Base-by-base conservation (phyloP, 2,888 invertebrate species). In the Stratiomys singularior region DNA sequence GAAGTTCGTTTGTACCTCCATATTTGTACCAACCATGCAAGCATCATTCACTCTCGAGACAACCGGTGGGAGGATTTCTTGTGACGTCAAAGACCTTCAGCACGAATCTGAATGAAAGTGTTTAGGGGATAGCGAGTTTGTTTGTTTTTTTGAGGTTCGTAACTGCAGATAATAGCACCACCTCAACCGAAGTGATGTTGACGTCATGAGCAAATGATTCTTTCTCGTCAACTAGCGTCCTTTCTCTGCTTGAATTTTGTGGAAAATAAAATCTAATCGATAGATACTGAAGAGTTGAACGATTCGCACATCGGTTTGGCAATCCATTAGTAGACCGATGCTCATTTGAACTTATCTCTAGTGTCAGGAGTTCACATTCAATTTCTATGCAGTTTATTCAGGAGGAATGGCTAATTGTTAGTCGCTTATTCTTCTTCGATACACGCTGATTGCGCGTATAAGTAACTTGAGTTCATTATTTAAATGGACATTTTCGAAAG, bases 71-170 rank as follows among this genome's bases (percentile, higher is more conserved):
- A n/a, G 37, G 37, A 5, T 37, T 66, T 18, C 37, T 37, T 28
- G 27, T 66, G 66, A 66, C 66, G 66, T 66, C 66, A 66, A 66
- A 66, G 37, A 30, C 44, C 4, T 11, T 66, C 66, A 18, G 63
- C 11, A 63, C 28, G 28, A 25, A 63, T 15, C 21, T 66, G 66
- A 66, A 66, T 37, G 66, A 30, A 66, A 27, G 44, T 18, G 21
- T 1, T 66, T 18, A 30, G 64, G 37, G 37, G 37, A 37, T 37
- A 37, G 37, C 9, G 37, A 37, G 37, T 37, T 37, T 37, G 37
- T 37, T 37, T 37, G 37, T 37, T 37, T 37, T 37, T 37, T 37
- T 37, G 9, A 9, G 37, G 37, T 66, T 37, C 66, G 66, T 30
- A 27, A 37, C 44, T 37, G 66, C 44, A 66, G 66, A 66, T 66